Evolutionary conservation across 2,113 vertebrate species (phyloP).

Genomic region (Odobenus rosmarus): DNA sequence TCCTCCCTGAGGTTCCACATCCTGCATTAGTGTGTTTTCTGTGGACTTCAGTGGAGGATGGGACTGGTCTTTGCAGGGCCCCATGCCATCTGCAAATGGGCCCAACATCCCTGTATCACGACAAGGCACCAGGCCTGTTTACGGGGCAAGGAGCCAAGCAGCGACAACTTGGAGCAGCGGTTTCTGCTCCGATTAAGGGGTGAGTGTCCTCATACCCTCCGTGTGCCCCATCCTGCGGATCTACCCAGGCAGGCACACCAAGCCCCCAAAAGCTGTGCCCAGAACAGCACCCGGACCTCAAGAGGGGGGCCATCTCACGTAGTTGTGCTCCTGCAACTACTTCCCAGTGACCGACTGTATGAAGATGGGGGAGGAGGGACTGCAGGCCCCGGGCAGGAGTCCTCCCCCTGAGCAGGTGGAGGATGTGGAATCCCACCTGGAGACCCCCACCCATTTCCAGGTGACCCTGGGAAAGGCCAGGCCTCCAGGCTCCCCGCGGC

Average conservation of each 20-base stretch:
- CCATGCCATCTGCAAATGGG: neutral
- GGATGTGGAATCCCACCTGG: too few relatives aligned
- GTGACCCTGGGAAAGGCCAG: neutral
- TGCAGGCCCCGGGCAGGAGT: accelerated
- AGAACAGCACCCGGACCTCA: accelerated
- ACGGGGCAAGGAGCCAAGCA: neutral
- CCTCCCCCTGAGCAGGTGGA: accelerated
- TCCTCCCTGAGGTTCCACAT: accelerated
- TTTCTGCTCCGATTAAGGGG: neutral
- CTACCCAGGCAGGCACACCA: neutral
- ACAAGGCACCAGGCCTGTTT: neutral
- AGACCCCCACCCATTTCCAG: neutral
- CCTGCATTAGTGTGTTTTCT: neutral
- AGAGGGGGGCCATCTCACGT: accelerated
- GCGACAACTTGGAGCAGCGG: neutral
- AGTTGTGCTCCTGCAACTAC: accelerated
- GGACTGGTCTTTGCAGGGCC: neutral
- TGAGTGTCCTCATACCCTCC: accelerated
- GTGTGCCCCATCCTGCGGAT: accelerated
- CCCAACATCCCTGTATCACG: neutral
- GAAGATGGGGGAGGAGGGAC: accelerated
- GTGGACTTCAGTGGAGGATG: neutral
- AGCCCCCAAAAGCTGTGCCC: accelerated
- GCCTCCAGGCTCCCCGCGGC: neutral
- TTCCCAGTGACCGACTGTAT: neutral